Percentiles rank a stretch among this genome's conserved stretches.
Evolutionary conservation across 2,888 invertebrate species (phyloP).

Genomic region (Xanthorhoe designata): DNA sequence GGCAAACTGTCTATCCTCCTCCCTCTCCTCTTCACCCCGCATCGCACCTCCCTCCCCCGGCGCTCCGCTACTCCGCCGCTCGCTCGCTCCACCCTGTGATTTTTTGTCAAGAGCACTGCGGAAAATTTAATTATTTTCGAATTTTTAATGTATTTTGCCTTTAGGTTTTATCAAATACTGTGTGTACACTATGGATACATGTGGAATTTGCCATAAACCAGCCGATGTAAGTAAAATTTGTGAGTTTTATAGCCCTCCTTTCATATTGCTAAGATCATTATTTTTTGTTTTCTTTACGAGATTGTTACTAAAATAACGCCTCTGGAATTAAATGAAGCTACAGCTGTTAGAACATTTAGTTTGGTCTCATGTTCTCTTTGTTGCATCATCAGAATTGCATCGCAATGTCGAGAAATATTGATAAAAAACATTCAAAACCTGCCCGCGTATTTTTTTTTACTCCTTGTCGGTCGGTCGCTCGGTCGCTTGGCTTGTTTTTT

Average conservation of each 20-base stretch:
- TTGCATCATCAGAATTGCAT: constrained; percentile 42
- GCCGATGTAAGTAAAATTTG: constrained; percentile 71
- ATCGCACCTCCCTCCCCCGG: constrained; percentile 24
- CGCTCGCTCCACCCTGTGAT: constrained; percentile 67
- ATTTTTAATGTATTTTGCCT: constrained; percentile 64
- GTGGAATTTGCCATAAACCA: constrained; percentile 79
- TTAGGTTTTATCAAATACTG: constrained; percentile 50
- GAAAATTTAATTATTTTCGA: constrained; percentile 68
- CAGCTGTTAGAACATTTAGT: constrained; percentile 37
- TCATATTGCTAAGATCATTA: constrained; percentile 63
- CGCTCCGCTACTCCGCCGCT: constrained; percentile 57
- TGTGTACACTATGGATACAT: constrained; percentile 75
- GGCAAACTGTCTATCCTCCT: constrained; percentile 14
- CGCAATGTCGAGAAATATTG: constrained; percentile 49
- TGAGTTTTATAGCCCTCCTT: constrained; percentile 54
- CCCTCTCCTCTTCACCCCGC: constrained; percentile 11
- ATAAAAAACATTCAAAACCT: constrained; percentile 78
- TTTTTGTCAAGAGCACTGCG: constrained; percentile 63
- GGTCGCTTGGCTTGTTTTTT: constrained; percentile 75
- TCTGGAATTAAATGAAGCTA: constrained; percentile 48
- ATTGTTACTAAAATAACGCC: constrained; percentile 76
- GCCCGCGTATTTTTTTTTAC: constrained; percentile 81
- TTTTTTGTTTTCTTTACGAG: constrained; percentile 81
- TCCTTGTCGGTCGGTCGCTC: constrained; percentile 55
- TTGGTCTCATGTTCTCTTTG: constrained; percentile 40